phyloP scores from a whole-genome alignment of 2,888 invertebrate species.

The Thyatira batis region DNA sequence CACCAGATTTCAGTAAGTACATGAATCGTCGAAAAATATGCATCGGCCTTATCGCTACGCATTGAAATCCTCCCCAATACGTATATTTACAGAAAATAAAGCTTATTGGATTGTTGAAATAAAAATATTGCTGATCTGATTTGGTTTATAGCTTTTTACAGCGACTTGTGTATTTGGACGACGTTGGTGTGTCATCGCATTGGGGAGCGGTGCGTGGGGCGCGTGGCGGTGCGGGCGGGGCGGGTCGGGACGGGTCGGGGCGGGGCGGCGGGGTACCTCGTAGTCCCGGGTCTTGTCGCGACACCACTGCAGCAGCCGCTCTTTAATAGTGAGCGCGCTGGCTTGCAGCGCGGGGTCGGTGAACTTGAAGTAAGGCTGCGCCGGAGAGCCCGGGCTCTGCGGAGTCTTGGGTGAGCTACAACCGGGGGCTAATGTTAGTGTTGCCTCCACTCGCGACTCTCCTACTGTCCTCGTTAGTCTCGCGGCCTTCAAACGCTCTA shows the following conservation, averaged over 20 bases:
- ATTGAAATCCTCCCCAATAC: conserved; percentile 43
- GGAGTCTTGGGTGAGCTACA: conserved; percentile 89
- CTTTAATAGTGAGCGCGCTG: conserved; percentile 97
- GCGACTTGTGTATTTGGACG: conserved; percentile 8
- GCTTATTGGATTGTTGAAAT: conserved; percentile 16
- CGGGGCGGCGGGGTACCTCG: conserved; percentile 86
- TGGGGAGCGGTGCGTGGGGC: conserved; percentile 9
- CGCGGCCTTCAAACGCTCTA: conserved; percentile 27
- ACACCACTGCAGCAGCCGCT: conserved; percentile 98
- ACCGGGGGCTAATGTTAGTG: conserved; percentile 57
- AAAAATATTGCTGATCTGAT: conserved; percentile 1
- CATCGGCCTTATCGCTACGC: conserved; percentile 36
- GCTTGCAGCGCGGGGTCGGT: conserved; percentile 94
- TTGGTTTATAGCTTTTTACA: conserved; percentile 11
- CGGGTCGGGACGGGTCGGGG: conserved; percentile 27
- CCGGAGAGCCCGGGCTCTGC: conserved; percentile 84
- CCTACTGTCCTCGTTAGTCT: conserved; percentile 30
- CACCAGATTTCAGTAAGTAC: neutral
- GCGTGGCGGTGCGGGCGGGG: conserved; percentile 33
- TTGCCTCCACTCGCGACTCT: neutral
- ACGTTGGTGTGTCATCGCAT: conserved; percentile 2
- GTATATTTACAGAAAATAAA: neutral
- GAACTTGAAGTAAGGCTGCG: conserved; percentile 93
- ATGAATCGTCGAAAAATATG: conserved; percentile 28
- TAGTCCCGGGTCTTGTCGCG: conserved; percentile 98